Percentiles rank a stretch among this genome's conserved stretches.
Evolutionary conservation across 2,113 vertebrate species (phyloP).

Genomic region (Scomber japonicus): DNA sequence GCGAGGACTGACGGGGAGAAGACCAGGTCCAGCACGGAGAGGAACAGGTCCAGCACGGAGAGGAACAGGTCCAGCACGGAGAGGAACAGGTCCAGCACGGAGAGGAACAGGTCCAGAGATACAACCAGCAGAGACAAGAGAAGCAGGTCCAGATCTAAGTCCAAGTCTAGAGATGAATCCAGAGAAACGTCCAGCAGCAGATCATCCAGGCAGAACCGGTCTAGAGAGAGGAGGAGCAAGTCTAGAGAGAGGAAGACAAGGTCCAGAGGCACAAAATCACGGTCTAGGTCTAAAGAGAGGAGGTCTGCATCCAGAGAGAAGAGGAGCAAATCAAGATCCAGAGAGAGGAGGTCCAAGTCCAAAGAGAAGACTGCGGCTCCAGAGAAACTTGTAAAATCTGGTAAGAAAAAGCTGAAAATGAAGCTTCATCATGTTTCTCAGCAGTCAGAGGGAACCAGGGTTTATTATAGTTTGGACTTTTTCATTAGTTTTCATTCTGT

Average conservation of each 20-base stretch:
- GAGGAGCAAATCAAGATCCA: neutral
- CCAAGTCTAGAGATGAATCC: neutral
- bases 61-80: neutral
- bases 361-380: neutral
- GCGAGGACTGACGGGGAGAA: conserved; percentile 2
- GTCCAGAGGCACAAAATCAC: neutral
- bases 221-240: neutral
- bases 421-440: too few species aligned
- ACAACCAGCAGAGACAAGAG: neutral
- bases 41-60: neutral
- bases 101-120: neutral
- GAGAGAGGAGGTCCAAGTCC: neutral
- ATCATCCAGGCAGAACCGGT: neutral
- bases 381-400: neutral
- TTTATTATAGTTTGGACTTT: too few species aligned
- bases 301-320: neutral
- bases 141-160: neutral
- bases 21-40: neutral
- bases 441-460: too few species aligned
- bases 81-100: neutral
- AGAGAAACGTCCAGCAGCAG: conserved; percentile 1
- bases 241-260: neutral
- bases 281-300: neutral
- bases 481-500: too few species aligned
- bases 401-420: conserved; percentile 33